Evolutionary conservation across 1,140 invertebrate species (phyloP).

Genomic region (silkworm (Bombyx mori)): DNA sequence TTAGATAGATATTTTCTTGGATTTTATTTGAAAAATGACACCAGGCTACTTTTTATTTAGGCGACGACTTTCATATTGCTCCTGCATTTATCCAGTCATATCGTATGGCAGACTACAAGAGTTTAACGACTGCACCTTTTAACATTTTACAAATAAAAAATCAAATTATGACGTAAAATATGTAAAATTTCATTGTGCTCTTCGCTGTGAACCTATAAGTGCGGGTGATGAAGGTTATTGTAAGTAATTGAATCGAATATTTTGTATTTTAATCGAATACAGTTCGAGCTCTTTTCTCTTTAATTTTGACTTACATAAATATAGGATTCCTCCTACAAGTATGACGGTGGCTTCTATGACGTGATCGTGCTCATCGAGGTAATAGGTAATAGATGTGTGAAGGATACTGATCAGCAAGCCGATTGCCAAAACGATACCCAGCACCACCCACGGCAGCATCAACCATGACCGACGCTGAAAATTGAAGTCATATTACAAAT

Average conservation of each 20-base stretch:
- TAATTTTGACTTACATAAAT: conserved; percentile 42
- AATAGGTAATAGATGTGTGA: conserved; percentile 81
- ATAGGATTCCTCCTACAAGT: conserved; percentile 50
- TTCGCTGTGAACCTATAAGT: background rate
- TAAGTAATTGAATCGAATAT: background rate
- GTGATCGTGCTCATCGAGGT: conserved; percentile 71
- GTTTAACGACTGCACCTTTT: no score
- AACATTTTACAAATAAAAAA: no score
- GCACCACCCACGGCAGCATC: conserved; percentile 86
- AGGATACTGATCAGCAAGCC: conserved; percentile 81
- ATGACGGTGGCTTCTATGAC: conserved; percentile 38
- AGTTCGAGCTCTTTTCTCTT: background rate
- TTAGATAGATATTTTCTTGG: no score
- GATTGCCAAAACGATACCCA: conserved; percentile 82
- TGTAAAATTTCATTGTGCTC: no score
- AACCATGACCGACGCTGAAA: conserved; percentile 81
- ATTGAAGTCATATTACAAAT: no score
- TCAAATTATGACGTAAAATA: no score
- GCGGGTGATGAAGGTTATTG: background rate
- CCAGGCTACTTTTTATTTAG: no score
- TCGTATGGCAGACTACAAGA: no score
- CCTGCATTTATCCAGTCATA: no score
- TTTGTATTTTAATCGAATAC: background rate
- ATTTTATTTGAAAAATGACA: no score
- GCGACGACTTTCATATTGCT: no score